Conservation (phyloP, 2,888 invertebrate genomes). For the Cheilosia urbana region DNA sequence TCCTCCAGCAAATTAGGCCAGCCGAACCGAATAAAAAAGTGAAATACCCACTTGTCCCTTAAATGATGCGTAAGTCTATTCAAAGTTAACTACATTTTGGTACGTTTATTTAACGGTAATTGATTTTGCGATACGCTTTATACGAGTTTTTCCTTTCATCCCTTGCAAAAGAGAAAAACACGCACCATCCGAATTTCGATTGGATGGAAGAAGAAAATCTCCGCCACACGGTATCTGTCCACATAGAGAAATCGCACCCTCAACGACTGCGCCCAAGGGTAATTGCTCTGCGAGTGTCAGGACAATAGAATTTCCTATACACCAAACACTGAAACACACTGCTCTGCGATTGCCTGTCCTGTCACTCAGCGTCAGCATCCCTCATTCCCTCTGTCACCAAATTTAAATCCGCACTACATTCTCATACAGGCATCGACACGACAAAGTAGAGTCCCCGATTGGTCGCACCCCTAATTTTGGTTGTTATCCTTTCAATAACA, state of each 20-base stretch:
- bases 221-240: conserved; percentile 68
- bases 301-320: conserved; percentile 75
- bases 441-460: conserved; percentile 6
- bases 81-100: conserved; percentile 70
- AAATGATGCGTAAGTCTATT: conserved; percentile 78
- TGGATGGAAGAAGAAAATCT: conserved; percentile 42
- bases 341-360: no score
- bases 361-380: neutral
- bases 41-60: conserved; percentile 75
- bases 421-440: neutral
- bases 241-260: conserved; percentile 41
- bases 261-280: conserved; percentile 64
- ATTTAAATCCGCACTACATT: conserved; percentile 23
- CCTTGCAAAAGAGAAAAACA: conserved; percentile 8
- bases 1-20: conserved; percentile 49
- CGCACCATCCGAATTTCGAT: conserved; percentile 40
- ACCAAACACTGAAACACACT: conserved; percentile 38
- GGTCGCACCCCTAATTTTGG: conserved; percentile 50
- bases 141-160: conserved; percentile 29
- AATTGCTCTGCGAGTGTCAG: conserved; percentile 77
- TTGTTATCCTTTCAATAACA: conserved; percentile 47
- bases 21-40: conserved; percentile 31
- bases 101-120: conserved; percentile 74
- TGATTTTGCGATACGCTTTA: conserved; percentile 70
- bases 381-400: conserved; percentile 59